phyloP scores from a whole-genome alignment of 2,113 vertebrate species.

The Corythaixoides concolor region DNA sequence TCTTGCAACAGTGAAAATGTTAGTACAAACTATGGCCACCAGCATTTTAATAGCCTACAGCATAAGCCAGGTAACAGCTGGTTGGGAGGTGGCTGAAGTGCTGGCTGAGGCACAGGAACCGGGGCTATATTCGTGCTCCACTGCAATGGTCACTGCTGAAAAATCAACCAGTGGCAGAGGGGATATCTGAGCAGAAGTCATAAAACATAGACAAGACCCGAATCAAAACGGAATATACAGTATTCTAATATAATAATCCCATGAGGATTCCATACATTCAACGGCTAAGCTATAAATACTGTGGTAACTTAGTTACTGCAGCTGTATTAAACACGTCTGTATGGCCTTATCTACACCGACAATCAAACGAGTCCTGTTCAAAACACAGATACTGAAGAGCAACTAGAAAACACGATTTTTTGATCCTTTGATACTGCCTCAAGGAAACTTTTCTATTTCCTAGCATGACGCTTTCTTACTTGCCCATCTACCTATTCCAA shows the following conservation, averaged over 20 bases:
- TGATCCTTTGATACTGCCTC: not conserved
- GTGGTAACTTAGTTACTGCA: not conserved
- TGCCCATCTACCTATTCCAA: not conserved
- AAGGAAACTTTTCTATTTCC: not conserved
- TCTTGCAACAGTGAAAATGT: not conserved
- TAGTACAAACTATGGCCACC: not conserved
- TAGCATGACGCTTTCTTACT: not conserved
- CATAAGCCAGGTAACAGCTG: not conserved
- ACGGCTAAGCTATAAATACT: not conserved
- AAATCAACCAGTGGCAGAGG: accelerated
- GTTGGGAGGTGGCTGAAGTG: not conserved
- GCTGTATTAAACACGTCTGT: not conserved
- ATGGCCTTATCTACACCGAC: not conserved
- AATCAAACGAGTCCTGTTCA: not conserved
- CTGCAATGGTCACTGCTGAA: not conserved
- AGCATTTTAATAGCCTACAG: not conserved
- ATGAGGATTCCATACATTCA: not conserved
- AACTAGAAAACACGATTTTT: accelerated
- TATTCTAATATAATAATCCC: not conserved
- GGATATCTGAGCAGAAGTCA: not conserved
- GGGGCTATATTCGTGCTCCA: not conserved
- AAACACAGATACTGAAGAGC: not conserved
- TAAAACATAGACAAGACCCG: not conserved
- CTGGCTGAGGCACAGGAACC: not conserved
- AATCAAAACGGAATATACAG: not conserved